Evolutionary conservation across 2,888 invertebrate species (phyloP), one percentile per base, ranked within the genome.

Genomic region (Mesorhabditis spiculigera): DNA sequence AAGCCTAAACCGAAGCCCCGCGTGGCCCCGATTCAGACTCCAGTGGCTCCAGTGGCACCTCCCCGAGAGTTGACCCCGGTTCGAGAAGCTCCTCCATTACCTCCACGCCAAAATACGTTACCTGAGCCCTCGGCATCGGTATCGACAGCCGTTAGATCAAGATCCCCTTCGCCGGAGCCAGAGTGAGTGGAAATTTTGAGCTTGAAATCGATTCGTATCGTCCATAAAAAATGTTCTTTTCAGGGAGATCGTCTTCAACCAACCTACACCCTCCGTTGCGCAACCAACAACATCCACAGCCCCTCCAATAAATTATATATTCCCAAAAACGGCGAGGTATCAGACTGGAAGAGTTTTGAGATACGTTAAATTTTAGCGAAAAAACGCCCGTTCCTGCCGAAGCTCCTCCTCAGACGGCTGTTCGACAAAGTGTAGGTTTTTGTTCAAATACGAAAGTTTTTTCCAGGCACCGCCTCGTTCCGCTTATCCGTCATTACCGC

Each of bases 121-220:
- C 28, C 28, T 50, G 58, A 10, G 58, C 58, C 8, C 8, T 10
- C n/a, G 58, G 10, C 58, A 50, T 1, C 8, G 58, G 58, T 50
- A 13, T 10, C 58, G 58, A 13, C 58, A n/a, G n/a, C n/a, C 58
- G 58, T 50, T n/a, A 10, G 58, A 10, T 50, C 58, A 13, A 50
- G 58, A 50, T 50, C 58, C 3, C 10, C n/a, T 2, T 50, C 58
- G 58, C 58, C 58, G 8, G 58, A 50, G 58, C 58, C 58, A 50
- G 58, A 50, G 58, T 50, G n/a, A 10, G 58, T n/a, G 58, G 58
- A 50, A n/a, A 50, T 50, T 50, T 50, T 50, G 28, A 50, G 58
- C 58, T 50, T 50, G 58, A 28, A 28, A 28, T 28, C 28, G 28
- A 28, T 28, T 28, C 28, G 28, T 28, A 28, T 28, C 28, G 28